A percentile compares a stretch with the other conserved stretches of the same genome.
Conservation (phyloP, 2,888 invertebrate species). For the Buathra laborator region DNA sequence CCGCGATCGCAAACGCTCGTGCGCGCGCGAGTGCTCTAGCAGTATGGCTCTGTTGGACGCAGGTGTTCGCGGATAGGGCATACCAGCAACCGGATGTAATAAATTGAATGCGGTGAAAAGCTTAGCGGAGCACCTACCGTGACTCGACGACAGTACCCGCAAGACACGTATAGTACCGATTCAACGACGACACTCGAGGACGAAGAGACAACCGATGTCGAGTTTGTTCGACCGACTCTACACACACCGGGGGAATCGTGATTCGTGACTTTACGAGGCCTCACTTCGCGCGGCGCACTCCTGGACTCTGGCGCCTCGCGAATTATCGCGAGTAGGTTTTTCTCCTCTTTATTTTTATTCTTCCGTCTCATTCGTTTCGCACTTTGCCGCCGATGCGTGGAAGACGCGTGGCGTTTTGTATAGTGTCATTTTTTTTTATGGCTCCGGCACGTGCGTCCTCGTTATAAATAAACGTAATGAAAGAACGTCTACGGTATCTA, state of each 20-base stretch:
- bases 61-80: conserved; percentile 74
- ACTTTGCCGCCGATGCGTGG: conserved; percentile 24
- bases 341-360: conserved; percentile 5
- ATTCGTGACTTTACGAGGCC: conserved; percentile 72
- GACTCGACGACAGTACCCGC: conserved; percentile 76
- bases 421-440: conserved; percentile 32
- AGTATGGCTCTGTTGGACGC: conserved; percentile 60
- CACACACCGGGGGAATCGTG: conserved; percentile 65
- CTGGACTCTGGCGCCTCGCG: conserved; percentile 60
- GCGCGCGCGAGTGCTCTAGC: conserved; percentile 28
- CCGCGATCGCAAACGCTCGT: conserved; percentile 30
- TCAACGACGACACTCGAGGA: conserved; percentile 42
- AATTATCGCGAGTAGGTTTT: conserved; percentile 45
- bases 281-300: conserved; percentile 27
- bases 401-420: conserved; percentile 34
- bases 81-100: conserved; percentile 75
- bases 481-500: neutral
- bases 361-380: neutral
- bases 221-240: conserved; percentile 41
- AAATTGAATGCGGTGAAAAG: conserved; percentile 79
- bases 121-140: conserved; percentile 71
- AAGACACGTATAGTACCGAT: conserved; percentile 48
- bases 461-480: conserved; percentile 12
- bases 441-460: conserved; percentile 22
- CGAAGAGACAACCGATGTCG: conserved; percentile 39